Conservation (phyloP, 2,797 vertebrate genomes). For the Tragelaphus eurycerus region DNA sequence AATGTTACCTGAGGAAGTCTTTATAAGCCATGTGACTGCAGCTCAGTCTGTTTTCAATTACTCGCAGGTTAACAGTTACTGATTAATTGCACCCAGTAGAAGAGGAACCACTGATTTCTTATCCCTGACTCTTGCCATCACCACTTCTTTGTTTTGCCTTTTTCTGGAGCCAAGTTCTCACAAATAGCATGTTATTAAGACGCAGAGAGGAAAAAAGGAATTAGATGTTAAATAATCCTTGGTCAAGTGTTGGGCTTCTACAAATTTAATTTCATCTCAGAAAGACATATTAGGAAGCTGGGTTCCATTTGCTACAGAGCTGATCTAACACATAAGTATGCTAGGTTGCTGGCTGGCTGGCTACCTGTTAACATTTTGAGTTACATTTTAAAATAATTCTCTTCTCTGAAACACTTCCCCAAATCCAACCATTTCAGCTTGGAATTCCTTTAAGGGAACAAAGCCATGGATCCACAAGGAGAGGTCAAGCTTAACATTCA, state of each 20-base stretch:
- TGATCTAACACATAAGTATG: background rate
- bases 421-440: background rate
- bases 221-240: background rate
- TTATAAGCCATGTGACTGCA: constrained; percentile 79
- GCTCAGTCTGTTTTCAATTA: constrained; percentile 70
- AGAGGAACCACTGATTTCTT: constrained; percentile 73
- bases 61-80: constrained; percentile 77
- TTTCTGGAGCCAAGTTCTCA: background rate
- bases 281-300: background rate
- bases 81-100: constrained; percentile 75
- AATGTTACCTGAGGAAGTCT: constrained; percentile 72
- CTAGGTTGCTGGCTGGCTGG: background rate
- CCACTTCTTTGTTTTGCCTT: constrained; percentile 45
- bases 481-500: background rate
- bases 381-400: background rate
- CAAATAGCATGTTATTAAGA: background rate
- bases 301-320: background rate
- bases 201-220: background rate
- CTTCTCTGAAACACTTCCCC: background rate
- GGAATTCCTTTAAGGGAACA: background rate
- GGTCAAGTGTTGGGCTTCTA: background rate
- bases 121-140: constrained; percentile 33
- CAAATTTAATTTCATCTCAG: background rate
- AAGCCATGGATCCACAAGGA: background rate
- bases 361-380: background rate